Percentiles rank a stretch among this genome's conserved stretches.
Evolutionary conservation across 2,797 vertebrate genomes (phyloP).

Genomic region (Sebastes alutus): DNA sequence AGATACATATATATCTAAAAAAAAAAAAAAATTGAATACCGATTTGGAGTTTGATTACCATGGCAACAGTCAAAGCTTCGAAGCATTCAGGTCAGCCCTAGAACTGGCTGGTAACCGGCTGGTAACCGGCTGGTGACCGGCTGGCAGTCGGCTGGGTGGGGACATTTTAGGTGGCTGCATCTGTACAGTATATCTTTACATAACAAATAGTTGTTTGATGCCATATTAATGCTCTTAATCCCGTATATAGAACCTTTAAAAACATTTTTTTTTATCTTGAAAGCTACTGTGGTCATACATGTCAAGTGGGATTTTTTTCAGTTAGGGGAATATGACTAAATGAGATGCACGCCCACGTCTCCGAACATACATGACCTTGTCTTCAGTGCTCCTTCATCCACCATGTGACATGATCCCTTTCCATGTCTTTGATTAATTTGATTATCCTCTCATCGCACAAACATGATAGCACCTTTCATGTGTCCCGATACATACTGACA

Average conservation of each 20-base stretch:
- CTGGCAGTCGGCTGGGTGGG: too few species aligned
- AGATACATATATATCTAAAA: too few species aligned
- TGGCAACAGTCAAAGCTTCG: too few species aligned
- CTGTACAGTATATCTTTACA: background rate
- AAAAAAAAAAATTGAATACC: too few species aligned
- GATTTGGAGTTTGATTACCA: too few species aligned
- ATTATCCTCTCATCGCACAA: constrained; percentile 6
- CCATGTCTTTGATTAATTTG: constrained; percentile 24
- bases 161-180: too few species aligned
- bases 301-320: background rate
- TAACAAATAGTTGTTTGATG: background rate
- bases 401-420: background rate
- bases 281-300: background rate
- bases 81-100: too few species aligned
- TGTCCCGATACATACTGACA: background rate
- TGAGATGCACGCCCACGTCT: constrained; percentile 3
- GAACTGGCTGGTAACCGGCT: too few species aligned
- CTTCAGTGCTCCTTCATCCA: constrained; percentile 8
- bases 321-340: background rate
- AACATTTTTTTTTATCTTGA: background rate
- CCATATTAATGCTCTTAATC: background rate
- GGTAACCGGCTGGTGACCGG: too few species aligned
- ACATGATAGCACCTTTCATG: constrained; percentile 17
- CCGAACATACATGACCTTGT: constrained; percentile 4
- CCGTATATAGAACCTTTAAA: too few species aligned